Percentiles rank a stretch among this genome's conserved stretches.
Evolutionary conservation across 2,113 vertebrate species (phyloP).

Genomic region (Vicugna pacos): DNA sequence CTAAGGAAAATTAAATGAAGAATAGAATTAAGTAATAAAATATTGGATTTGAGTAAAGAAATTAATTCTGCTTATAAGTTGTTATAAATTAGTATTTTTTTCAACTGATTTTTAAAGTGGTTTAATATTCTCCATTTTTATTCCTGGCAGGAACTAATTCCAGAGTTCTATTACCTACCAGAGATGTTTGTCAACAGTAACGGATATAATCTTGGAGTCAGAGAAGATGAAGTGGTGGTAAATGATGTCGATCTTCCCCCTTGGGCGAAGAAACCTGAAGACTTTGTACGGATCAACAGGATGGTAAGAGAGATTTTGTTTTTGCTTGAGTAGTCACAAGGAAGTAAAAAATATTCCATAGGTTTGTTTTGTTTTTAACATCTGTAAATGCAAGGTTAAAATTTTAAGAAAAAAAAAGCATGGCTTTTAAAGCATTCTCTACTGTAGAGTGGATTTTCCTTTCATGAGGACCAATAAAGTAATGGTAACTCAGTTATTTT

Average conservation of each 20-base stretch:
- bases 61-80: background rate
- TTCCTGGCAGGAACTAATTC: conserved; percentile 93
- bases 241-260: conserved; percentile 96
- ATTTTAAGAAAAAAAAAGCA: conserved; percentile 9
- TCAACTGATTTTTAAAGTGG: conserved; percentile 10
- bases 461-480: background rate
- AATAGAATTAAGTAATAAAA: conserved; percentile 8
- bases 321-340: background rate
- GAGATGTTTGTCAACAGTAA: conserved; percentile 99
- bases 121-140: conserved; percentile 60
- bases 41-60: background rate
- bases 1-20: background rate
- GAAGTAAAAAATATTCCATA: background rate
- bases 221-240: conserved; percentile 93
- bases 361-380: conserved; percentile 35
- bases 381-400: conserved; percentile 53
- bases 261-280: conserved; percentile 98
- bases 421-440: conserved; percentile 35
- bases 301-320: conserved; percentile 91
- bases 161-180: conserved; percentile 98
- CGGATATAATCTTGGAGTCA: conserved; percentile 94
- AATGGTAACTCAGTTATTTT: conserved; percentile 58
- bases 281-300: conserved; percentile 97
- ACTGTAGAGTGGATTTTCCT: conserved; percentile 60
- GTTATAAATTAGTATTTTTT: background rate